Evolutionary conservation across 2,888 invertebrate species (phyloP).

Genomic region (Apomyelois bistriatella): DNA sequence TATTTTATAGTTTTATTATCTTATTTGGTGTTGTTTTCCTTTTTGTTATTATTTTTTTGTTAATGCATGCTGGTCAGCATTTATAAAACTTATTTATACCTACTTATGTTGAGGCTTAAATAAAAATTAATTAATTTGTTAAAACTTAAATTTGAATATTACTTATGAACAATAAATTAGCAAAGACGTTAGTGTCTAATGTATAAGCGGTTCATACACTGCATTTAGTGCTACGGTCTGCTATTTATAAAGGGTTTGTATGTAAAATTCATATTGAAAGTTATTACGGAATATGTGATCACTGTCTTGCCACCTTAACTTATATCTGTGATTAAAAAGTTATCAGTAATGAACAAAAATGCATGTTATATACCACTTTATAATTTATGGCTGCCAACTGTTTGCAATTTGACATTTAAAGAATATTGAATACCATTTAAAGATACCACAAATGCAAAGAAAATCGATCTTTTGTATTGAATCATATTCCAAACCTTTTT

Average conservation of each 20-base stretch:
- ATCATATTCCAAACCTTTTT: neutral
- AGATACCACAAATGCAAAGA: neutral
- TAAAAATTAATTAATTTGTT: neutral
- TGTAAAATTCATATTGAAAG: constrained; percentile 17
- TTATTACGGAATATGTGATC: constrained; percentile 16
- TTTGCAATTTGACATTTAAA: constrained; percentile 2
- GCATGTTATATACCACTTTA: neutral
- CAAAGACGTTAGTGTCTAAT: constrained; percentile 17
- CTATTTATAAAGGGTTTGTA: constrained; percentile 18
- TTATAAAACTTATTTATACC: constrained; percentile 18
- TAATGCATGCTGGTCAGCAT: constrained; percentile 57
- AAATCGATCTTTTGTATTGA: too few relatives aligned
- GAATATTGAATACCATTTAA: neutral
- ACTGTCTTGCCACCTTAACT: constrained; percentile 56
- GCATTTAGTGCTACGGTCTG: constrained; percentile 17
- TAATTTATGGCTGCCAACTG: neutral
- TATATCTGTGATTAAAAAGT: constrained; percentile 63
- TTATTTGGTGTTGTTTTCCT: constrained; percentile 41
- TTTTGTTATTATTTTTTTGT: constrained; percentile 32
- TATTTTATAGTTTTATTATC: constrained; percentile 31
- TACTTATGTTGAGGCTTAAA: neutral
- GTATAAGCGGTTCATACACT: constrained; percentile 8
- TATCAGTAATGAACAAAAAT: neutral
- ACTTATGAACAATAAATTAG: constrained; percentile 16
- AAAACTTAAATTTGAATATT: constrained; percentile 17